phyloP scores from a whole-genome alignment of 2,797 vertebrate genomes.

The Otolemur crassicaudatus region DNA sequence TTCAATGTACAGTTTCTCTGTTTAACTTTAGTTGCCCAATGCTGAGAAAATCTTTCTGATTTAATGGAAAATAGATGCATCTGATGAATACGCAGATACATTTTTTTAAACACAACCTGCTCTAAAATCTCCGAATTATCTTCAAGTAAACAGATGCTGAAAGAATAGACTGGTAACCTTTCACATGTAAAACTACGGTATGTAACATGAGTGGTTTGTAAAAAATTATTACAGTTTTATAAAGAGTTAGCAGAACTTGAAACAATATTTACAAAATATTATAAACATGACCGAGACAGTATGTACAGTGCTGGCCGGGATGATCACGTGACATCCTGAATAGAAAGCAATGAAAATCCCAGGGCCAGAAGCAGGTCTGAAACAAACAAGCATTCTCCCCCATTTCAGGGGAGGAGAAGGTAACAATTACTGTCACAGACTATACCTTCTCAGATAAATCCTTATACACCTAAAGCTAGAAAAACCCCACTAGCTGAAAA shows the following conservation, averaged over 20 bases:
- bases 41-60: neutral
- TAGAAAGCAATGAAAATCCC: neutral
- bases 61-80: neutral
- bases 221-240: neutral
- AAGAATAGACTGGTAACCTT: neutral
- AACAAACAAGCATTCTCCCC: neutral
- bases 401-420: neutral
- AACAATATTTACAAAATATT: neutral
- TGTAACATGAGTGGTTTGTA: neutral
- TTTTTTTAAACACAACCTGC: neutral
- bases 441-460: neutral
- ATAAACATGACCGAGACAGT: neutral
- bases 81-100: neutral
- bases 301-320: neutral
- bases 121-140: neutral
- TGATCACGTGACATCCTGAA: neutral
- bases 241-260: neutral
- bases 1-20: neutral
- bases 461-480: neutral
- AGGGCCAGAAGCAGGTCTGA: neutral
- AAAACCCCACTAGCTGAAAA: neutral
- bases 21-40: neutral
- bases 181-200: neutral
- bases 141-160: conserved; percentile 48
- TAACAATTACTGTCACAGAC: neutral